Base-by-base conservation (phyloP, 1,140 invertebrate species). In the Diachasmimorpha longicaudata region DNA sequence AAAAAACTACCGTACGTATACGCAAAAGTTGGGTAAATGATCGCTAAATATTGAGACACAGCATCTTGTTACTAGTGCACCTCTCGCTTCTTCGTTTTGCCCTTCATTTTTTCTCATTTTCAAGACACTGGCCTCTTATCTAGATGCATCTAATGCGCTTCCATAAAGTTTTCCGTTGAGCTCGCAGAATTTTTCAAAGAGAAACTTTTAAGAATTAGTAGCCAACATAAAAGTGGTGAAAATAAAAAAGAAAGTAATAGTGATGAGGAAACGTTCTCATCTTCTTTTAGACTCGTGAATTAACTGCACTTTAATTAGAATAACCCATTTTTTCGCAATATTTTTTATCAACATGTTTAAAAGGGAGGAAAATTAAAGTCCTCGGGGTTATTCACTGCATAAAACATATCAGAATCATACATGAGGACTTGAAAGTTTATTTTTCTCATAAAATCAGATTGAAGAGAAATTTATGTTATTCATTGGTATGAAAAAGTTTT, bases 1-100 rank as follows among this genome's bases (percentile, higher is more conserved):
- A 52, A 52, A 46, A 77, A 75, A 25, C 52, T 66, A 31, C 55
- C 31, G 10, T 31, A 44, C 44, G 69, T 63, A 48, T 71, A 42
- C 37, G 70, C 16, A 39, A 69, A 81, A 82, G 75, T 82, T 81
- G 11, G 79, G 19, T 78, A 80, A 82, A 81, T 82, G 79, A 81
- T 82, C 80, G 79, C 76, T 79, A 81, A 81, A 81, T 81, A 82
- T 81, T 78, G 73, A 78, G 75, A 72, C 67, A 63, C 67, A 58
- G 73, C 58, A 63, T 63, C 58, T 63, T 58, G 71, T 31, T 44
- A 52, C 46, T 21, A 42, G 39, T 46, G 31, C 48, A 52, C 37
- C 52, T 42, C 36, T 73, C 68, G 77, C 67, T 77, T 67, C 66
- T 78, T 14, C 48, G 44, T 63, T 66, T 63, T 31, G 2, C 39